Base-by-base conservation (phyloP, 2,797 vertebrate species). In the Momotus momota region DNA sequence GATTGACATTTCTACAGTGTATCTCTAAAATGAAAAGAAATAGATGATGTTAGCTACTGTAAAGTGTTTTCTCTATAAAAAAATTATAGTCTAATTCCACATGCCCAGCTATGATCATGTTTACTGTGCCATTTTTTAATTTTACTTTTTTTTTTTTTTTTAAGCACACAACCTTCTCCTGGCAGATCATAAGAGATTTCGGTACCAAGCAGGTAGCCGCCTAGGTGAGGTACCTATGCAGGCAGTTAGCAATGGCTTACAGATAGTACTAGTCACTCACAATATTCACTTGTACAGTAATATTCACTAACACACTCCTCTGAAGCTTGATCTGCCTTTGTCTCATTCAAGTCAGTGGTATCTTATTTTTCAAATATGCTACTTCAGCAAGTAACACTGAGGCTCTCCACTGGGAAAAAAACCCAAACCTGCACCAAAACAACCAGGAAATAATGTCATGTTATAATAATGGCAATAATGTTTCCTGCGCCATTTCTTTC, bases 1-100 rank as follows among this genome's bases (percentile, higher is more conserved):
- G 98, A 99, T 98, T 97, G 98, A 97, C 98, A 99, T 98, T 98
- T 99, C 99, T 58, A 98, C 97, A 81, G 97, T 98, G 97, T 99
- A 99, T 86, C 99, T 98, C 99, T 99, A 98, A 90, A 98, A 98
- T 10, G 31, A 91, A 94, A 97, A 96, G 57, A 95, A 90, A 88
- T 23, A 62, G 31, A 54, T 38, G 82, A 46, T 45, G 81, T 97
- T 95, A 98, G 88, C 31, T 40, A 75, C 85, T 52, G 23, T 41
- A 74, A 70, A 90, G 79, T 57, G 6, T 61, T 43, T 86, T 81
- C 54, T 85, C 23, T 65, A 77, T 69, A 31, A 90, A 81, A 81
- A 96, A 86, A 45, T n/a, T 66, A 52, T 86, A 60, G 31, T 55
- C 81, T 88, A 84, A 45, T 87, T 86, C 40, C 49, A 22, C 16